Conservation (phyloP, 2,888 invertebrate species). For the Barypeithes pellucidus region DNA sequence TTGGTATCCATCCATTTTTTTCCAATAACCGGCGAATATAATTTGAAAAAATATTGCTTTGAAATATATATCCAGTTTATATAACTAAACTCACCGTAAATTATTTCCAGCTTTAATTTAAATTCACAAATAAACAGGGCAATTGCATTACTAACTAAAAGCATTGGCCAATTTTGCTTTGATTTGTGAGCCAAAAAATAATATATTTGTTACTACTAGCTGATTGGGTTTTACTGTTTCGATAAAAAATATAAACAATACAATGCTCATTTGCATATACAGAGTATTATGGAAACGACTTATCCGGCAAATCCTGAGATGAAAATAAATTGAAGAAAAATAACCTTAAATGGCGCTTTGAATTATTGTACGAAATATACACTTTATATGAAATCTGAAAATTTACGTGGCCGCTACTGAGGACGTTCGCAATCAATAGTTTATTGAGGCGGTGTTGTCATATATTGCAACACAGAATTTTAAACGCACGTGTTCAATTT, state of each 20-base stretch:
- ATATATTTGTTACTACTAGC: slow-evolving; percentile 44
- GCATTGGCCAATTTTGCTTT: slow-evolving; percentile 48
- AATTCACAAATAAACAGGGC: slow-evolving; percentile 50
- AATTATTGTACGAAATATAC: too few relatives aligned
- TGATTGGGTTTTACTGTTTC: not conserved
- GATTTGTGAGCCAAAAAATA: slow-evolving; percentile 52
- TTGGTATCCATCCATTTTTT: not conserved
- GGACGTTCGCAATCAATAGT: too few relatives aligned
- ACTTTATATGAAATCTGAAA: too few relatives aligned
- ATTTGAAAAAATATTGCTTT: slow-evolving; percentile 1
- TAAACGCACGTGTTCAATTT: too few relatives aligned
- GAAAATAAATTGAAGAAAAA: too few relatives aligned
- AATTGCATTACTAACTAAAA: slow-evolving; percentile 50
- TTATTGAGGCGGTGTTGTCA: too few relatives aligned
- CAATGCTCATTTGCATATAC: not conserved
- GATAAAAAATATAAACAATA: not conserved
- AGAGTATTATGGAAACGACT: too few relatives aligned
- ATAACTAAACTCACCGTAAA: slow-evolving; percentile 34
- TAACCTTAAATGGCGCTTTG: too few relatives aligned
- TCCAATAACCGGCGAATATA: not conserved
- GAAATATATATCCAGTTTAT: slow-evolving; percentile 35
- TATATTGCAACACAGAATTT: too few relatives aligned
- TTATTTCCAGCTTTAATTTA: slow-evolving; percentile 48
- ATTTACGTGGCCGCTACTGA: too few relatives aligned
- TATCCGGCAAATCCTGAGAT: too few relatives aligned